A percentile compares a stretch with the other conserved stretches of the same genome.
Conservation (phyloP, 2,113 vertebrate genomes). For the Triplophysa siluroides region DNA sequence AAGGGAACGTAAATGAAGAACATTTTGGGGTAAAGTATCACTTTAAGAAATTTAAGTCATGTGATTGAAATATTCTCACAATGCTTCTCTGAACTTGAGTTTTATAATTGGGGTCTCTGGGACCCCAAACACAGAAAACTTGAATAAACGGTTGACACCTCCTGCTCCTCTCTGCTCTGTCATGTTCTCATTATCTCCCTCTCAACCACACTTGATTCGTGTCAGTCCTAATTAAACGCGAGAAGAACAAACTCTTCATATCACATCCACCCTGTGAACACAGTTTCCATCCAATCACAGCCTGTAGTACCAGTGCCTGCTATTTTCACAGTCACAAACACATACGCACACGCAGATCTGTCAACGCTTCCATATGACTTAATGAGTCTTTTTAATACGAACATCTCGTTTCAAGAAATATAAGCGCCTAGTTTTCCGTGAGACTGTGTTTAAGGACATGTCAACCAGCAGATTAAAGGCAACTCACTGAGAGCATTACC, state of each 20-base stretch:
- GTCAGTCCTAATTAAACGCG: slow-evolving; percentile 57
- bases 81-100: no score
- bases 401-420: slow-evolving; percentile 16
- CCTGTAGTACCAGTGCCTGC: slow-evolving; percentile 22
- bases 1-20: not conserved
- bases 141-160: slow-evolving; percentile 25
- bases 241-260: slow-evolving; percentile 54
- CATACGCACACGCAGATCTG: slow-evolving; percentile 33
- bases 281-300: slow-evolving; percentile 46
- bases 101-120: no score
- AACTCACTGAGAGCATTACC: slow-evolving; percentile 1
- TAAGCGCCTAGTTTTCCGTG: not conserved
- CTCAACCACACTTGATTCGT: slow-evolving; percentile 51
- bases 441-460: not conserved
- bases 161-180: slow-evolving; percentile 33
- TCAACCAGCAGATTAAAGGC: slow-evolving; percentile 9
- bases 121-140: not conserved
- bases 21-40: no score
- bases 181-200: slow-evolving; percentile 52
- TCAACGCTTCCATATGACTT: slow-evolving; percentile 23
- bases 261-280: slow-evolving; percentile 50
- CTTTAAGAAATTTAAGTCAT: no score
- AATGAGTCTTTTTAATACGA: slow-evolving; percentile 21
- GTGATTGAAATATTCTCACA: no score
- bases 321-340: slow-evolving; percentile 33